Evolutionary conservation across 2,888 invertebrate species (phyloP).

Genomic region (Alviniconcha strummeri): DNA sequence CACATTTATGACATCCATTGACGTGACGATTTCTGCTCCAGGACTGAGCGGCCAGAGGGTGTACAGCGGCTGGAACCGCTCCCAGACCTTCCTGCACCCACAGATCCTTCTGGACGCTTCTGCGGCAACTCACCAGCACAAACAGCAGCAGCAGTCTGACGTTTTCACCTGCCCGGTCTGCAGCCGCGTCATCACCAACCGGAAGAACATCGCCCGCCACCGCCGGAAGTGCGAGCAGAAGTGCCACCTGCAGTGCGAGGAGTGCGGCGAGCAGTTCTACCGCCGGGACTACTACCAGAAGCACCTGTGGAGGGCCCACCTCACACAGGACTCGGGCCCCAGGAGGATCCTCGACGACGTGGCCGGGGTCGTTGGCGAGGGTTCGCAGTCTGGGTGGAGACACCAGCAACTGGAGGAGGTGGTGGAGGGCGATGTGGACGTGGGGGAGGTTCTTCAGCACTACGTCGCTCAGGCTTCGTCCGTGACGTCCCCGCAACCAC

Average conservation of each 20-base stretch:
- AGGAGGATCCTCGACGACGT: slow-evolving; percentile 14
- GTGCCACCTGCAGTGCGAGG: slow-evolving; percentile 25
- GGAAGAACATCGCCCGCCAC: slow-evolving; percentile 35
- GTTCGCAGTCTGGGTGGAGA: slow-evolving; percentile 8
- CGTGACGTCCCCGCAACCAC: background rate
- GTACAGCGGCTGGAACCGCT: background rate
- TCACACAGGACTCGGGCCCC: slow-evolving; percentile 8
- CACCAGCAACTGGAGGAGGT: slow-evolving; percentile 12
- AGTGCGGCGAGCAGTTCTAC: slow-evolving; percentile 25
- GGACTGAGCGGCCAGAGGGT: background rate
- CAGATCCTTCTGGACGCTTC: background rate
- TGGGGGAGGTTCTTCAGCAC: background rate
- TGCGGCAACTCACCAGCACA: background rate
- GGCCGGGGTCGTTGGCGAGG: background rate
- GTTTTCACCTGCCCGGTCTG: slow-evolving; percentile 17
- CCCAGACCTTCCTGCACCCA: background rate
- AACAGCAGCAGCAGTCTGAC: background rate
- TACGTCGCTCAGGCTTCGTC: slow-evolving; percentile 1
- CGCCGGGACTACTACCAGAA: slow-evolving; percentile 25
- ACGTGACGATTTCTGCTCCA: slow-evolving; percentile 20
- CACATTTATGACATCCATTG: background rate
- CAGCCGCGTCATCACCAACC: slow-evolving; percentile 18
- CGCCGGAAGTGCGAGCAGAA: slow-evolving; percentile 39
- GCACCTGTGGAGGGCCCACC: slow-evolving; percentile 23
- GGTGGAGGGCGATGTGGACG: slow-evolving; percentile 12